Conservation (phyloP, 2,888 invertebrate genomes). For the Stratiomys singularior region DNA sequence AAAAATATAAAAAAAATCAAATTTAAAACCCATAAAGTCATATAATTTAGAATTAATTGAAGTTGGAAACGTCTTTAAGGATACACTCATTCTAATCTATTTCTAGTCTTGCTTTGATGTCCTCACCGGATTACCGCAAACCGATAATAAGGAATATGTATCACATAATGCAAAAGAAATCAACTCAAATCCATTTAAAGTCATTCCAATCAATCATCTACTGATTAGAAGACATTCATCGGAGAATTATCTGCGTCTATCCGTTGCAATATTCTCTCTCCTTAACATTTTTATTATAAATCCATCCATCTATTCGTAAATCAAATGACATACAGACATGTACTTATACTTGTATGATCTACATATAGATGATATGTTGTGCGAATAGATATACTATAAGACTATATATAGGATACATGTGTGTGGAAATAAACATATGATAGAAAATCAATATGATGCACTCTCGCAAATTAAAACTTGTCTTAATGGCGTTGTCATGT, state of each 20-base stretch:
- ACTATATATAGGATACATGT: neutral
- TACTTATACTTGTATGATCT: no score
- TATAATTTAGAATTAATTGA: neutral
- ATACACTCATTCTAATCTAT: no score
- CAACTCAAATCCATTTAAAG: neutral
- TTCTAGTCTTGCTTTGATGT: neutral
- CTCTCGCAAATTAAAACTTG: conserved; percentile 44
- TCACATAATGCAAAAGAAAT: neutral
- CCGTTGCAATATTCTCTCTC: neutral
- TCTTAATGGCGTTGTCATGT: conserved; percentile 34
- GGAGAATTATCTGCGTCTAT: neutral
- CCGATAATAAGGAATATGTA: neutral
- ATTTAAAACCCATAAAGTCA: neutral
- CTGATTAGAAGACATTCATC: neutral
- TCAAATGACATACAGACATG: neutral
- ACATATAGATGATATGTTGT: no score
- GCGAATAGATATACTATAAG: no score
- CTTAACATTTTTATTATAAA: neutral
- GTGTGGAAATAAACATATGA: conserved; percentile 12
- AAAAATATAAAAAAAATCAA: no score
- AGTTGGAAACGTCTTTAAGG: neutral
- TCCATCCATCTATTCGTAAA: neutral
- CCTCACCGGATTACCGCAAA: neutral
- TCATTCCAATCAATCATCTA: neutral
- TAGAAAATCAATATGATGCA: conserved; percentile 44